Base-by-base conservation (phyloP, 2,888 invertebrate species). In the Zhuqinia jingwanae region DNA sequence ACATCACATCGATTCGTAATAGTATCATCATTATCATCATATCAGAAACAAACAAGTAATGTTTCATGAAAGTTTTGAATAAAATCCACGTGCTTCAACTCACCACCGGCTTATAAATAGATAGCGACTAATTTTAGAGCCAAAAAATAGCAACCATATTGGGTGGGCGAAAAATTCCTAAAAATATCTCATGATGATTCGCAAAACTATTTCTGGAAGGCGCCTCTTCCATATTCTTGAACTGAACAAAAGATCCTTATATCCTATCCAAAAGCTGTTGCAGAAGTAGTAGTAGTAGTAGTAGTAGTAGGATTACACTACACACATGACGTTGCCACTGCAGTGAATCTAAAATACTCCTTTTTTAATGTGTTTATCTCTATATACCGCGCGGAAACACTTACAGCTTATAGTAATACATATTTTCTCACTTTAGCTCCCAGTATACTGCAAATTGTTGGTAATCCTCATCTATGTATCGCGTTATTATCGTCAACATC, bases 71-170 rank as follows among this genome's bases (percentile, higher is more conserved):
- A 70, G 5, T 63, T 76, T 25, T 84, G 87, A 82, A 84, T 84
- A 85, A 89, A 90, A 89, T 91, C 89, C 91, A 91, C 91, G 91
- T 91, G 90, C 90, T 90, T 89, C 87, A 78, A 89, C 87, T 89
- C 79, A 65, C 75, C 68, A 36, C 85, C 84, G 86, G 89, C 87
- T 76, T 90, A 88, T 89, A 91, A 91, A 90, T 90, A 91, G 90
- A 83, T 84, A 81, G 82, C 81, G 84, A 89, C 91, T 91, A 91
- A 91, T 89, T 91, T 91, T 91, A 91, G 91, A 89, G 88, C 90
- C 89, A 90, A 91, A 91, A 91, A 90, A 91, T 90, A 90, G 91
- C 89, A 91, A 91, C 91, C 91, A 91, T 90, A 91, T 90, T 90
- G 90, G 91, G 91, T 91, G 91, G 91, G 91, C 91, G 91, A 91